phyloP scores from a whole-genome alignment of 2,797 vertebrate species.

The Taeniopygia guttata region DNA sequence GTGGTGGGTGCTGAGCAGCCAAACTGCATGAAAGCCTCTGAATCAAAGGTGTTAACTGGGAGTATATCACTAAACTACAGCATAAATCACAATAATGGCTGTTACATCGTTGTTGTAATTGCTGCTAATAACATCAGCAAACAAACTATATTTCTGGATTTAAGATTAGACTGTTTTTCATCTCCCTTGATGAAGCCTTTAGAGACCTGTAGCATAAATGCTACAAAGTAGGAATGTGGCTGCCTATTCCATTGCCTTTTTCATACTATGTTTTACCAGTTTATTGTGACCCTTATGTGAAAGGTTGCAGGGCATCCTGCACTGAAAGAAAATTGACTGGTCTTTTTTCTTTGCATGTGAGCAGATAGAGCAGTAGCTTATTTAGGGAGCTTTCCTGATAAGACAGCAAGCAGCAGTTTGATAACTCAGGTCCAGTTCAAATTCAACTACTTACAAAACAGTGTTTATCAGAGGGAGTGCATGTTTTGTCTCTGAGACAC shows the following conservation, averaged over 20 bases:
- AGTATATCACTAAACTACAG: neutral
- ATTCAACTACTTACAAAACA: neutral
- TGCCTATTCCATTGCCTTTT: neutral
- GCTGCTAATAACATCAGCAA: neutral
- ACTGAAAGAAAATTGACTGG: neutral
- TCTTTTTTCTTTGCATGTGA: neutral
- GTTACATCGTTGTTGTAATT: neutral
- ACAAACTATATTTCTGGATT: neutral
- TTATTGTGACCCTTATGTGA: neutral
- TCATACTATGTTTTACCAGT: neutral
- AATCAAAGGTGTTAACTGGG: neutral
- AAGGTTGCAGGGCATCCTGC: neutral
- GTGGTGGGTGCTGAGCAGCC: neutral
- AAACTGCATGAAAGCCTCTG: neutral
- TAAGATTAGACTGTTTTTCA: neutral
- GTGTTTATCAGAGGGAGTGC: neutral
- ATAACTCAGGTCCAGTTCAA: neutral
- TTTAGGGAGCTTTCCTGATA: constrained; percentile 44
- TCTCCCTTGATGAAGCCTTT: neutral
- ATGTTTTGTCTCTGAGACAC: constrained; percentile 27
- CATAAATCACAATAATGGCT: neutral
- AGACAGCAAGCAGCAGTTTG: neutral
- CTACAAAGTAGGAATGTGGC: neutral
- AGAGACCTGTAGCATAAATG: neutral
- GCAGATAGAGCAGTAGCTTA: neutral